Evolutionary conservation across 2,888 invertebrate species (phyloP), one percentile per base, ranked within the genome.

Genomic region (Spodoptera littoralis): DNA sequence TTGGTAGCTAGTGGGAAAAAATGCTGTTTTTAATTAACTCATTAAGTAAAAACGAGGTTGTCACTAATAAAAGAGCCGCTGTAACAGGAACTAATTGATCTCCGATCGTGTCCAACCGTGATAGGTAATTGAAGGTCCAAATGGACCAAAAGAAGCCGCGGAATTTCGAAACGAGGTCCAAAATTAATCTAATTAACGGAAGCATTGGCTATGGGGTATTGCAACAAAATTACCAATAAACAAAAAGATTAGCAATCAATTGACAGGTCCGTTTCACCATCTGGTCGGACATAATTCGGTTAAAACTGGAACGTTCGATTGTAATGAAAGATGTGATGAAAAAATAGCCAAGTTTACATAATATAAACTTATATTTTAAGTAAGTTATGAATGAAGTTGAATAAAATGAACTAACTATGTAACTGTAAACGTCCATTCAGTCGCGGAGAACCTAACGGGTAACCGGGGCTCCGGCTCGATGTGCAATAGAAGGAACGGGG

Each of bases 111-210:
- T n/a, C 30, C 44, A 36, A 36, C 36, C 36, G 36, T 9, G 47
- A 64, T 50, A 70, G 30, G 48, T 47, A 67, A 70, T 62, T 53
- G 52, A 51, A 68, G 44, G 56, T 64, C 24, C 27, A 52, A 73
- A 68, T 71, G 50, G 69, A 68, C 74, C 64, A 70, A 78, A 70
- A 65, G 73, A 64, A 47, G 65, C 70, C 73, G 65, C 44, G 50
- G 42, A 36, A 57, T 73, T 81, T 55, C 60, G 56, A 73, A 76
- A 81, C 47, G 9, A 11, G 22, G 48, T 56, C 56, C 56, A 50
- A 46, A 61, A 50, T 62, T 75, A 70, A 81, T 80, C 65, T 60
- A 75, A 77, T 79, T 66, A 77, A 27, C 12, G 62, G 30, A 51
- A 45, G 30, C 60, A 70, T 75, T 73, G 66, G 62, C 24, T 58